Conservation (phyloP, 2,888 invertebrate genomes). For the Mesorhabditis sp. region DNA sequence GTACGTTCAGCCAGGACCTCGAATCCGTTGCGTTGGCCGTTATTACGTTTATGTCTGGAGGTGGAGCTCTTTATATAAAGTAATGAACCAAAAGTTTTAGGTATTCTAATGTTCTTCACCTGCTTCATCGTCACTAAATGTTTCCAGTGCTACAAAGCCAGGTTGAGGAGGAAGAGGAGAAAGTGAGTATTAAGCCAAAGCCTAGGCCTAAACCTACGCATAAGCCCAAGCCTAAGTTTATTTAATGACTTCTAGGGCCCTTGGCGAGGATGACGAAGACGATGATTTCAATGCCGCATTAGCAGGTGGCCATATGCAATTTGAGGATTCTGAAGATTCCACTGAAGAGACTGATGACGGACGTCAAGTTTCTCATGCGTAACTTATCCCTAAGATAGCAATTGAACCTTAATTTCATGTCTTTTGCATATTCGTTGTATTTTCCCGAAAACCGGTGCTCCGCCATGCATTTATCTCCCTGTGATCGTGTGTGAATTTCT, state of each 20-base stretch:
- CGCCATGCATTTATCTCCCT: too few relatives aligned
- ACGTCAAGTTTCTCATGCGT: too few relatives aligned
- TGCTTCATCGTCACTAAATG: slow-evolving; percentile 38
- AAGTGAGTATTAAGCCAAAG: not conserved
- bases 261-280: not conserved
- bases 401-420: too few relatives aligned
- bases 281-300: not conserved
- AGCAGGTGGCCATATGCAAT: not conserved
- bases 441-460: too few relatives aligned
- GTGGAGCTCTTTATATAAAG: too few relatives aligned
- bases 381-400: too few relatives aligned
- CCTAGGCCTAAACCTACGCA: not conserved
- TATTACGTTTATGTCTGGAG: slow-evolving; percentile 26
- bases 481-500: too few relatives aligned
- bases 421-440: too few relatives aligned
- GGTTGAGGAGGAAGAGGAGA: slow-evolving; percentile 25
- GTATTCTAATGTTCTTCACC: slow-evolving; percentile 26
- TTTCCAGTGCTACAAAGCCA: slow-evolving; percentile 35
- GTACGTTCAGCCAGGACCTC: slow-evolving; percentile 29
- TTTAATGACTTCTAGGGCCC: not conserved
- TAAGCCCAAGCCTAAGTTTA: not conserved
- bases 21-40: slow-evolving; percentile 36
- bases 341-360: not conserved
- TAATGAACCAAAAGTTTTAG: too few relatives aligned
- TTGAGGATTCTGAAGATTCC: not conserved